Evolutionary conservation across 1,140 invertebrate genomes (phyloP), one percentile per base, ranked within the genome.

Genomic region (Caerostris darwini): DNA sequence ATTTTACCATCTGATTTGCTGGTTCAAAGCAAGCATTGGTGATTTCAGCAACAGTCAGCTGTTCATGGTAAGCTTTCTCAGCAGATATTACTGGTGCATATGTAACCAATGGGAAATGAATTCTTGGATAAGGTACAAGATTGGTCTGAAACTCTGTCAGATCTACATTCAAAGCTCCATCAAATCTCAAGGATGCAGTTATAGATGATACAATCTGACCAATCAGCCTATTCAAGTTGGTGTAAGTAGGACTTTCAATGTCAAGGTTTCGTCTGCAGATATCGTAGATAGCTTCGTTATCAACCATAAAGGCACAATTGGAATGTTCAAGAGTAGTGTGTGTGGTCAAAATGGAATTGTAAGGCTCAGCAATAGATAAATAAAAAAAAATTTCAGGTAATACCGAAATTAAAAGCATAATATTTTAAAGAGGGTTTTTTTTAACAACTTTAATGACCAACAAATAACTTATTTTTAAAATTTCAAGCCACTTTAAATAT

Each of bases 141-240:
- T 97, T 97, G 98, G 98, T 98, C 96, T 98, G 98, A 97, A 99
- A 99, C 96, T 99, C 98, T 56, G 98, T 98, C 71, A 99, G 96
- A 95, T 97, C 97, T 0, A 98, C 97, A 95, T 97, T 98, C 1
- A 97, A 95, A 5, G 97, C 97, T 7, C 97, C 97, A 94, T 98
- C 97, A 95, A 98, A 98, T 17, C 98, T 96, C 53, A 97, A 95
- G 14, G 97, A 97, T 7, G 96, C 96, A 7, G 97, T 97, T 90
- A 97, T 97, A 3, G 97, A 97, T 67, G 96, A 97, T 17, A 97
- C 96, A 64, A 97, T 96, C 95, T 97, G 97, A 34, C 96, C 96
- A 94, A 97, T 97, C n/a, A 97, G 95, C 19, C 96, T 95, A 94
- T 97, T 97, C 87, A 97, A 95, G 94, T 96, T 97, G 87, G 97